A percentile compares a stretch with the other conserved stretches of the same genome.
phyloP scores from a whole-genome alignment of 2,888 invertebrate genomes.

The Drosophila acutilabella region DNA sequence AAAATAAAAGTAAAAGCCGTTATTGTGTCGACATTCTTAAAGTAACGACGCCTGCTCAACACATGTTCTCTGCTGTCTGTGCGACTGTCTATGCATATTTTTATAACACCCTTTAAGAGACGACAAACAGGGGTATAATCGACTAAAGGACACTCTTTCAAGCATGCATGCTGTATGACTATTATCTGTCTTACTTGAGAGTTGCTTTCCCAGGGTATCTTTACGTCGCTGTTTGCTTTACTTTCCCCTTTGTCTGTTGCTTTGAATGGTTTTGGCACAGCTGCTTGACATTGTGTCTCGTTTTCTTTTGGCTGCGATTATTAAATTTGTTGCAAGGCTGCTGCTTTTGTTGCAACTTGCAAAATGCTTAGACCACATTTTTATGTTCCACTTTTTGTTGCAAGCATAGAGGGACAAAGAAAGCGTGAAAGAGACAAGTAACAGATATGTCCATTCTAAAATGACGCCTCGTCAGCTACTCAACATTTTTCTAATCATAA shows the following conservation, averaged over 20 bases:
- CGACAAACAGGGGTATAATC: not conserved
- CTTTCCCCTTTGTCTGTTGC: not conserved
- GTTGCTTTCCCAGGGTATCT: constrained; percentile 27
- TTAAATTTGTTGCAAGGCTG: constrained; percentile 53
- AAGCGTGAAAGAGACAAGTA: not conserved
- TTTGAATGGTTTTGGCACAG: constrained; percentile 44
- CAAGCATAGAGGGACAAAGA: not conserved
- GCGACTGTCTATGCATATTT: constrained; percentile 41
- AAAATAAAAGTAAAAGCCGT: constrained; percentile 35
- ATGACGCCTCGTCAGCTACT: constrained; percentile 62
- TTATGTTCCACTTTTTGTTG: constrained; percentile 9
- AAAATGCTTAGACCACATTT: constrained; percentile 41
- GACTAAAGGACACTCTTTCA: too few relatives aligned
- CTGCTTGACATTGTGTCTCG: constrained; percentile 39
- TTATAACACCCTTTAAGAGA: constrained; percentile 26
- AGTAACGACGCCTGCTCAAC: constrained; percentile 37
- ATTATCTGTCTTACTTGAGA: too few relatives aligned
- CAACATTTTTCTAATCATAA: constrained; percentile 38
- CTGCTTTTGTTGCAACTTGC: constrained; percentile 6
- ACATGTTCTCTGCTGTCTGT: constrained; percentile 20
- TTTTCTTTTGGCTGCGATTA: constrained; percentile 29
- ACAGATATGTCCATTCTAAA: constrained; percentile 33
- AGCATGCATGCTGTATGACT: too few relatives aligned
- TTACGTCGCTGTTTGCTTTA: not conserved
- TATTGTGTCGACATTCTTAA: constrained; percentile 49